Base-by-base conservation (phyloP, 1,140 invertebrate genomes). In the Glomeris maerens region DNA sequence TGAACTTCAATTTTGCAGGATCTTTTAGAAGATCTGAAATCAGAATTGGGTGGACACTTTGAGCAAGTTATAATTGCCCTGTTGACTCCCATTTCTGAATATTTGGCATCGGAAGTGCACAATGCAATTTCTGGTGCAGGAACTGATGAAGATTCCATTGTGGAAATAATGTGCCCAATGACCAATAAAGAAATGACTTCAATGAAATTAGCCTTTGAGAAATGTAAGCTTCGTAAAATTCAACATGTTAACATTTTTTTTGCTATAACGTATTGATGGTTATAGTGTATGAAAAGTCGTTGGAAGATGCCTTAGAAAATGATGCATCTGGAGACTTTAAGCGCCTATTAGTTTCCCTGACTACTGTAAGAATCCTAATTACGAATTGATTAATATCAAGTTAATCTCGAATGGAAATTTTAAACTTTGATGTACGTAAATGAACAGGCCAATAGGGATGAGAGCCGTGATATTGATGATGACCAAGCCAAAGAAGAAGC, bases 291-390 rank as follows among this genome's bases (percentile, higher is more conserved):
- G 77, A 78, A 54, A 85, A 79, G 64, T 71, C 78, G 41, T 66
- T 98, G 51, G 93, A 97, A 63, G 77, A 77, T 3, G 91, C 94
- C 60, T 72, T 97, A 46, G 82, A 83, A 62, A 84, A 81, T 22
- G 94, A 98, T 61, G 94, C 92, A 20, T 93, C 88, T 2, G 92
- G 89, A 2, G 77, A 87, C 62, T 95, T 96, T 70, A 85, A 86
- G 66, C 79, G 89, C 48, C 70, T 97, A 2, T 76, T 94, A 44
- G 80, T 97, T 20, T 67, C 71, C n/a, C 57, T 66, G 17, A 55
- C 55, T 47, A 45, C 62, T 60, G 60, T 62, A 55, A 54, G 59
- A 42, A n/a, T n/a, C n/a, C n/a, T n/a, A n/a, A n/a, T n/a, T n/a
- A n/a, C n/a, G n/a, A n/a, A n/a, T n/a, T n/a, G n/a, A n/a, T n/a